These are phyloP conservation scores for Helicoverpa assulta DNA, from an alignment of 2,888 invertebrate genomes.

Conservation along the genomic window DNA sequence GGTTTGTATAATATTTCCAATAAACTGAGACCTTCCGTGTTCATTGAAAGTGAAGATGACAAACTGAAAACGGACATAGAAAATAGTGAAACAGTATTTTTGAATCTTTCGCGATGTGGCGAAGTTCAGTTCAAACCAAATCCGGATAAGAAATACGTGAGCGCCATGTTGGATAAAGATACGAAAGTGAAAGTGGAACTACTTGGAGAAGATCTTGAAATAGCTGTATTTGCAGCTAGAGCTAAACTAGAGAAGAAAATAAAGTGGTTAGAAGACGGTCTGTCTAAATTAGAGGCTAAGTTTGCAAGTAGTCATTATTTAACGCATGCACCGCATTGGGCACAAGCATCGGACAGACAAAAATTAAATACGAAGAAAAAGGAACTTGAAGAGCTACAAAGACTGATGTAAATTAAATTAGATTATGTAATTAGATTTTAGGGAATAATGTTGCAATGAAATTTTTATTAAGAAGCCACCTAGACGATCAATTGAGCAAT, in stretches of 20 bases:
- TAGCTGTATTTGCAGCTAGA: conserved; percentile 72
- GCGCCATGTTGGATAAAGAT: conserved; percentile 71
- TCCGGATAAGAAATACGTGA: conserved; percentile 69
- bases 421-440: conserved; percentile 15
- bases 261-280: conserved; percentile 72
- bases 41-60: conserved; percentile 71
- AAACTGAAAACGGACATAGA: conserved; percentile 71
- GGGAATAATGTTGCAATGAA: neutral
- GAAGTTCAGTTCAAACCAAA: conserved; percentile 66
- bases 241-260: conserved; percentile 76
- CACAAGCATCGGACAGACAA: conserved; percentile 73
- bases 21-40: conserved; percentile 81
- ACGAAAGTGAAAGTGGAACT: conserved; percentile 80
- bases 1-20: conserved; percentile 89
- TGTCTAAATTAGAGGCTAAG: conserved; percentile 77
- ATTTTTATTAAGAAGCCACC: neutral
- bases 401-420: conserved; percentile 69
- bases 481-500: too few species aligned
- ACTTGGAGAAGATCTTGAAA: conserved; percentile 70
- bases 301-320: conserved; percentile 70
- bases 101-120: conserved; percentile 74
- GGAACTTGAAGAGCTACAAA: conserved; percentile 78
- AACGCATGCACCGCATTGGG: conserved; percentile 68
- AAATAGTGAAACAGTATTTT: conserved; percentile 73
- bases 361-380: conserved; percentile 73